Conservation (phyloP, 2,888 invertebrate genomes). For the Andrena praecox region DNA sequence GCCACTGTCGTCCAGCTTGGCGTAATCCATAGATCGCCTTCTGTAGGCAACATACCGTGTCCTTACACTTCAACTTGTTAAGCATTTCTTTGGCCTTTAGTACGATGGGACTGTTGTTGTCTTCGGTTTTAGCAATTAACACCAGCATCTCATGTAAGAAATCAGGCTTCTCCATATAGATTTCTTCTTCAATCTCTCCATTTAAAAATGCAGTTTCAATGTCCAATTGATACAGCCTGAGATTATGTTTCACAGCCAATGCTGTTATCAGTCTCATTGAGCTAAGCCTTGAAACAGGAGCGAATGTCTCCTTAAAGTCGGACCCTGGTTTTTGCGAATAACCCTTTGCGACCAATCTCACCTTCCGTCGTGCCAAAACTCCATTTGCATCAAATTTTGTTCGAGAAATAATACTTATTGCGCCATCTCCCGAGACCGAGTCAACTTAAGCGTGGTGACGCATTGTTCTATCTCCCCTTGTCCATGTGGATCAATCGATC, state of each 20-base stretch:
- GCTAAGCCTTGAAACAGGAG: background rate
- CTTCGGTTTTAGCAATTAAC: background rate
- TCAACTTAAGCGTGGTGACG: too few relatives aligned
- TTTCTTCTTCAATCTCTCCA: conserved; percentile 1
- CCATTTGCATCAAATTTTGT: background rate
- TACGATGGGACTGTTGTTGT: background rate
- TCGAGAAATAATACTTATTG: too few relatives aligned
- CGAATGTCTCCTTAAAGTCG: background rate
- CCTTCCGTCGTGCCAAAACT: background rate
- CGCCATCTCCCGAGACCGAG: too few relatives aligned
- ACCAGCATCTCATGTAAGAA: background rate
- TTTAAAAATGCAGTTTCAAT: conserved; percentile 1
- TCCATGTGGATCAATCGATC: too few relatives aligned
- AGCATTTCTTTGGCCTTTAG: background rate
- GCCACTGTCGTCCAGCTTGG: background rate
- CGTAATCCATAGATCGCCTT: background rate
- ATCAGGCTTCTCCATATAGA: background rate
- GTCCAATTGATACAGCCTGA: background rate
- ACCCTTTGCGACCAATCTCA: conserved; percentile 3
- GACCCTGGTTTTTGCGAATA: background rate
- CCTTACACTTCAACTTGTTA: background rate
- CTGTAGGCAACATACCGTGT: background rate
- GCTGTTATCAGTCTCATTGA: background rate
- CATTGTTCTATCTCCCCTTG: too few relatives aligned
- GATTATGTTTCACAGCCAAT: background rate